Evolutionary conservation across 1,140 invertebrate species (phyloP), one percentile per base, ranked within the genome.

Genomic region (Thaumatotibia leucotreta): DNA sequence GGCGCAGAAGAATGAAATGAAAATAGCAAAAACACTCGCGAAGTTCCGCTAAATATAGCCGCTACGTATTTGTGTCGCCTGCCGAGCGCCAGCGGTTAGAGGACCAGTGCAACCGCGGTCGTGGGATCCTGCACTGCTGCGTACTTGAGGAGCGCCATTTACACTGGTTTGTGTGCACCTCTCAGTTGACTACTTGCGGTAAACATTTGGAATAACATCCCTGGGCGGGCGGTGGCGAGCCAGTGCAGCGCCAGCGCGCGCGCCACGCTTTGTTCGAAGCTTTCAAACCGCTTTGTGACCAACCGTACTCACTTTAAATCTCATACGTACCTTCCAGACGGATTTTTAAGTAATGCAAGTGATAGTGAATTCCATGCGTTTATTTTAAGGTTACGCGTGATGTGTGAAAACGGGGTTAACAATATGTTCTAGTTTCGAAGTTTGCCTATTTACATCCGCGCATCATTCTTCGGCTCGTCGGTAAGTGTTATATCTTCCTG

Each of bases 1-100:
- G 71, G 64, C 70, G 77, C 70, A 75, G 74, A 74, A 86, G 82
- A 86, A 84, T 83, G 82, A 87, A 88, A 84, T 89, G 82, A 86
- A 90, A 90, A 90, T 89, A 90, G 85, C 88, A 86, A 89, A 84
- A 80, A 76, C 75, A 86, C 83, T 88, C 85, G 88, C 88, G 79
- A 88, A 85, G 88, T 82, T 82, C 69, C 69, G 78, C 88, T 90
- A 90, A 88, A 90, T 87, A 83, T 89, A 90, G 82, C 74, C 69
- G 77, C 76, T 77, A 83, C 80, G 77, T 20, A n/a, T 8, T 45
- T 75, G 77, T 6, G 24, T 6, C 52, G 39, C 39, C 20, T 20
- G n/a, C 17, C n/a, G 39, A 20, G 6, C 2, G 5, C 6, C 39
- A 17, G n/a, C 14, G 39, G 14, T 17, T 17, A 20, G 17, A 1